Evolutionary conservation across 2,888 invertebrate genomes (phyloP).

Genomic region (Gerris lacustris): DNA sequence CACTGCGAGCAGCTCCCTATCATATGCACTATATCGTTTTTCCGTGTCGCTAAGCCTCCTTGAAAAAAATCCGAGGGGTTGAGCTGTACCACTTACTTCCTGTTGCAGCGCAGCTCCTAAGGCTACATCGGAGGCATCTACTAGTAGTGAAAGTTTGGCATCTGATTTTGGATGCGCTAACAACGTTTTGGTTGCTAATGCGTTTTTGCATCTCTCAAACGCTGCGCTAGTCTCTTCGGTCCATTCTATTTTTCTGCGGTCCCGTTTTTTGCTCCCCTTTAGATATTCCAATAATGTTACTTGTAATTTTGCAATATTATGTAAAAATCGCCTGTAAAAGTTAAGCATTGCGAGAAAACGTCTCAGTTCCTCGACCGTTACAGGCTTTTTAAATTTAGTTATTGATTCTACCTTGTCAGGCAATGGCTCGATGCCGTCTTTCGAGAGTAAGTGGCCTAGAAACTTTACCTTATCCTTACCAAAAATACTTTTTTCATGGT

Average conservation of each 20-base stretch:
- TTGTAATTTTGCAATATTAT: slow-evolving; percentile 18
- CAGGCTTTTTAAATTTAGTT: not conserved
- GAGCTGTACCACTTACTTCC: too few relatives aligned
- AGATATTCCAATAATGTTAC: slow-evolving; percentile 8
- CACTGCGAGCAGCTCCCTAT: too few relatives aligned
- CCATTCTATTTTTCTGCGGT: not conserved
- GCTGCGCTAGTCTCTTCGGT: not conserved
- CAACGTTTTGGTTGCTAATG: not conserved
- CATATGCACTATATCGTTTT: too few relatives aligned
- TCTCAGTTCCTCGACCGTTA: slow-evolving; percentile 11
- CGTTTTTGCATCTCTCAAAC: not conserved
- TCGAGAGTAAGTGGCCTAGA: not conserved
- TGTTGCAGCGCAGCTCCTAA: not conserved
- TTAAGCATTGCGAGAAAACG: slow-evolving; percentile 18
- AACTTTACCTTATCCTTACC: not conserved
- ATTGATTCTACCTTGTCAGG: slow-evolving; percentile 3
- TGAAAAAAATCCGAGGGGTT: too few relatives aligned
- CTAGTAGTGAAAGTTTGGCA: not conserved
- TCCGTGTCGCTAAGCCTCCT: too few relatives aligned
- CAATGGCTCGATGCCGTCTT: not conserved
- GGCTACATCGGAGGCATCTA: not conserved
- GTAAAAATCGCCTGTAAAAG: slow-evolving; percentile 19
- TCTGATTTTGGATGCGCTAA: not conserved
- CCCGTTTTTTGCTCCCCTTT: not conserved
- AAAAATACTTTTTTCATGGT: not conserved